A percentile compares a stretch with the other conserved stretches of the same genome.
phyloP scores from a whole-genome alignment of 53 echinoderm and acorn worm species.

The Hippasteria phrygiana region DNA sequence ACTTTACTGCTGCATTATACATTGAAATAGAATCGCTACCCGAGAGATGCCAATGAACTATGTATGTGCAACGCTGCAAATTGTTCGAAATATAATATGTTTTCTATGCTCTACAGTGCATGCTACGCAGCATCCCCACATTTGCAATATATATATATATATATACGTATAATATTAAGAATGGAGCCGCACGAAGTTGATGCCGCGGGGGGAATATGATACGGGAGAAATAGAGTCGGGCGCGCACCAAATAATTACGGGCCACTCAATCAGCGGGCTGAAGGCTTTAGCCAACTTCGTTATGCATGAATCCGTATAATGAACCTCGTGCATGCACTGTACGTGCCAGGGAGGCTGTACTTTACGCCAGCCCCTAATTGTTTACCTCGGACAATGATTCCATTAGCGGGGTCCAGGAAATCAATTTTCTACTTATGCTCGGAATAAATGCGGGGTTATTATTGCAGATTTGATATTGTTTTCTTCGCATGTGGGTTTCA shows the following conservation, averaged over 20 bases:
- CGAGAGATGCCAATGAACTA: slow-evolving; percentile 29
- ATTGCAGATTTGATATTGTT: not conserved
- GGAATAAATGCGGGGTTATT: not conserved
- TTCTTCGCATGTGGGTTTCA: not conserved
- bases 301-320: not conserved
- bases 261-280: not conserved
- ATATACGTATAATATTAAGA: slow-evolving; percentile 17
- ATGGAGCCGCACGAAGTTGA: not conserved
- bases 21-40: not conserved
- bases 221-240: not conserved
- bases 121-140: too few species aligned
- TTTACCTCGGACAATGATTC: not conserved
- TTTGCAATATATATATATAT: too few species aligned
- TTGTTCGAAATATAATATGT: slow-evolving; percentile 1
- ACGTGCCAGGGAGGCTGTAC: slow-evolving; percentile 2
- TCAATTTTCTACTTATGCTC: not conserved
- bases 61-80: not conserved
- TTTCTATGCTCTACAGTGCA: too few species aligned
- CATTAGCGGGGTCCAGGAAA: not conserved
- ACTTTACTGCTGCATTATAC: not conserved
- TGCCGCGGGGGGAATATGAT: not conserved
- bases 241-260: slow-evolving; percentile 21
- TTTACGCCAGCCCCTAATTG: not conserved
- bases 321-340: not conserved
- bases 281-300: not conserved